These are phyloP conservation scores for Euplexia lucipara DNA, from an alignment of 2,888 invertebrate species.

Conservation along the genomic window DNA sequence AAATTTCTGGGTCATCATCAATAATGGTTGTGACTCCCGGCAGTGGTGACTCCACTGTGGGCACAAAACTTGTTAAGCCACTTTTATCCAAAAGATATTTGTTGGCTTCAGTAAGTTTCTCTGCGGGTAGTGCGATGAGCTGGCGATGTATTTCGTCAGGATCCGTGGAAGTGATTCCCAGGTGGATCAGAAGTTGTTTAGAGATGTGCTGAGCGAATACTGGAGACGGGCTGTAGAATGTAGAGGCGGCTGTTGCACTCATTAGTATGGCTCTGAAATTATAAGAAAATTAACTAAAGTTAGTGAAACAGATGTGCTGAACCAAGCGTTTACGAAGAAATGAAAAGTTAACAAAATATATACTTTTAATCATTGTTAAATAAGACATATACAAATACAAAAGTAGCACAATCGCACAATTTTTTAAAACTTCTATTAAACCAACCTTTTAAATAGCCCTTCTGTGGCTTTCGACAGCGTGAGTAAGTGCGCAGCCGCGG, in stretches of 20 bases:
- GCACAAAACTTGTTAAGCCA: slow-evolving; percentile 79
- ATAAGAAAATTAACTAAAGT: background rate
- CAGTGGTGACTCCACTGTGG: slow-evolving; percentile 78
- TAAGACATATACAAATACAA: background rate
- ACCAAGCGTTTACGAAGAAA: too few relatives aligned
- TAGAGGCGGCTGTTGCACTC: slow-evolving; percentile 79
- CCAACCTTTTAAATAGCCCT: slow-evolving; percentile 80
- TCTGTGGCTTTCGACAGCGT: slow-evolving; percentile 77
- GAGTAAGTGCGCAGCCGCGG: slow-evolving; percentile 78
- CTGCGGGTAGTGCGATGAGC: slow-evolving; percentile 75
- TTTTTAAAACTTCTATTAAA: background rate
- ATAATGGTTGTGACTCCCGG: slow-evolving; percentile 79
- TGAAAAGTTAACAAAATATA: too few relatives aligned
- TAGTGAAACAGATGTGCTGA: background rate
- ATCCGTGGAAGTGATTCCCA: slow-evolving; percentile 84
- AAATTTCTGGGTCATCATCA: slow-evolving; percentile 78
- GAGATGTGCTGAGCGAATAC: slow-evolving; percentile 72
- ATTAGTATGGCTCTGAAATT: slow-evolving; percentile 81
- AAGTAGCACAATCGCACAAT: background rate
- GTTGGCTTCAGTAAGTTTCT: slow-evolving; percentile 77
- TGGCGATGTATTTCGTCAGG: slow-evolving; percentile 75
- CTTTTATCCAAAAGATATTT: slow-evolving; percentile 70
- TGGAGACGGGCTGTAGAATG: slow-evolving; percentile 78
- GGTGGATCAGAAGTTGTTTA: slow-evolving; percentile 74
- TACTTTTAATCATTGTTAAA: too few relatives aligned